Conservation (phyloP, 2,113 vertebrate species). For the Proteles cristata region DNA sequence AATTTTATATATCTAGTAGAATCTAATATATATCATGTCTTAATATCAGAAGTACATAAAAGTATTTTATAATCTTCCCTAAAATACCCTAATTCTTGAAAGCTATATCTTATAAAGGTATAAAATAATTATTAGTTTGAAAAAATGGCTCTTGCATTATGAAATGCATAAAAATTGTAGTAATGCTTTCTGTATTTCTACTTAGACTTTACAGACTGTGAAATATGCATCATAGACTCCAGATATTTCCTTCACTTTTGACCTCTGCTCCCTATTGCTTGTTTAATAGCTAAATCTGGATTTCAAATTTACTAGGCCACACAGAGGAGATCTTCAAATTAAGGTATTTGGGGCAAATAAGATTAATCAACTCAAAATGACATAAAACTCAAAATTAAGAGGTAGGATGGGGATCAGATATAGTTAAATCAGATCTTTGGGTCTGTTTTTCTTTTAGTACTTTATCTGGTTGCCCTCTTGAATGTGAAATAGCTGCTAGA, state of each 20-base stretch:
- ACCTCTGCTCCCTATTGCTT: neutral
- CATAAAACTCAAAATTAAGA: neutral
- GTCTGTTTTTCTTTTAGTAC: neutral
- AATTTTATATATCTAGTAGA: neutral
- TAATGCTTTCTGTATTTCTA: neutral
- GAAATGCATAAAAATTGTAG: neutral
- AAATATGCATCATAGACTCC: neutral
- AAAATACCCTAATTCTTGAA: neutral
- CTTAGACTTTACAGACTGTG: neutral
- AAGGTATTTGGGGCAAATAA: neutral
- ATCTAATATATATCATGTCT: neutral
- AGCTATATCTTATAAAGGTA: neutral
- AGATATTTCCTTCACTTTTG: neutral
- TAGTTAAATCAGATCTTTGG: neutral
- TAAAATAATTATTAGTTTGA: neutral
- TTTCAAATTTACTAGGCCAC: neutral
- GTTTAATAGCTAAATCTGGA: neutral
- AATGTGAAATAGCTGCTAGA: neutral
- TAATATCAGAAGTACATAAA: neutral
- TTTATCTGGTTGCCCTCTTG: neutral
- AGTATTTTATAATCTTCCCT: neutral
- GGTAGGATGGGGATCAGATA: neutral
- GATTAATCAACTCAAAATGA: neutral
- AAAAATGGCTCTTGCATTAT: neutral
- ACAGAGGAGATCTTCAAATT: neutral